Evolutionary conservation across 1,140 invertebrate genomes (phyloP).

Genomic region (Drosophila leontia): DNA sequence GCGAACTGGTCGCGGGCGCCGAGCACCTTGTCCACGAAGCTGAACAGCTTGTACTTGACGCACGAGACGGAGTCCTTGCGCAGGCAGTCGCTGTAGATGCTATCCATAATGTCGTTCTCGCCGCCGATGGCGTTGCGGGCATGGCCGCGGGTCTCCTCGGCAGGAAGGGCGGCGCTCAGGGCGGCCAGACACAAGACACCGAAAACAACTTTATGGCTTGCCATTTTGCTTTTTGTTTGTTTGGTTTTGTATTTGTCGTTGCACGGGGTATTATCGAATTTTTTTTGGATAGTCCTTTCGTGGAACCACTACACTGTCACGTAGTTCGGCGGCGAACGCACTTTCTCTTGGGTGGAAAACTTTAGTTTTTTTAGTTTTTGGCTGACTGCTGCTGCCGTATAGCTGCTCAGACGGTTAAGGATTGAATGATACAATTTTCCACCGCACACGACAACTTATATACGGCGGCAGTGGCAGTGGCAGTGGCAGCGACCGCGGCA

Average conservation of each 20-base stretch:
- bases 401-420: constrained; percentile 85
- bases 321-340: constrained; percentile 68
- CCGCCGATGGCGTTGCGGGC: constrained; percentile 87
- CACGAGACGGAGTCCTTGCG: constrained; percentile 92
- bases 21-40: constrained; percentile 92
- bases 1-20: constrained; percentile 91
- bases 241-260: constrained; percentile 20
- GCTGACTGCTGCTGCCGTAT: constrained; percentile 79
- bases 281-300: constrained; percentile 71
- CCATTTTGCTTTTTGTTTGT: constrained; percentile 70
- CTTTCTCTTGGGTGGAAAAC: constrained; percentile 74
- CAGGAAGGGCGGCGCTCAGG: constrained; percentile 87
- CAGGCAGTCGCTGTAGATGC: constrained; percentile 91
- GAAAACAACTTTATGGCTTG: constrained; percentile 82
- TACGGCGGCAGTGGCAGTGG: constrained; percentile 59
- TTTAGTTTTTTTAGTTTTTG: constrained; percentile 48
- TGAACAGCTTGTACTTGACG: constrained; percentile 93
- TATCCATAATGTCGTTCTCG: constrained; percentile 91
- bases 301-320: constrained; percentile 53
- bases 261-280: constrained; percentile 42
- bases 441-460: constrained; percentile 84
- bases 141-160: constrained; percentile 87
- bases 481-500: constrained; percentile 29
- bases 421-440: constrained; percentile 85
- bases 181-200: constrained; percentile 86